These are phyloP conservation scores for Blennius ocellaris DNA, from an alignment of 2,113 vertebrate genomes.

Conservation along the genomic window DNA sequence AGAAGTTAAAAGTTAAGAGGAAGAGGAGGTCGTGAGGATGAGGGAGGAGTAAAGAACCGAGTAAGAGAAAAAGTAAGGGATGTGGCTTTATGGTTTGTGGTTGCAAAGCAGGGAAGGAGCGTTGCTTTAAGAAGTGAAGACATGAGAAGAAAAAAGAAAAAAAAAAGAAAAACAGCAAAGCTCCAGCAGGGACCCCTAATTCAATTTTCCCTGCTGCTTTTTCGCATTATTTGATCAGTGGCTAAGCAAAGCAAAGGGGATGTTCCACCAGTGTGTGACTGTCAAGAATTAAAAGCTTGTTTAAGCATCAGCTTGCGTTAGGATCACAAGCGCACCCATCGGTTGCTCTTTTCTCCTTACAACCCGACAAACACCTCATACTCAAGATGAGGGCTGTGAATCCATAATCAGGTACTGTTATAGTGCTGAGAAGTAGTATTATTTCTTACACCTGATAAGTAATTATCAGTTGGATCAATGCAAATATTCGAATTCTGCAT, in stretches of 20 bases:
- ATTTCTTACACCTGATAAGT: too few relatives aligned
- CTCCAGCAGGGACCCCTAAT: conserved; percentile 61
- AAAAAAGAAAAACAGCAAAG: neutral
- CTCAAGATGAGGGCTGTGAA: neutral
- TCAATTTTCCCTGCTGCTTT: conserved; percentile 70
- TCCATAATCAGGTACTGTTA: too few relatives aligned
- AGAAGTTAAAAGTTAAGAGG: neutral
- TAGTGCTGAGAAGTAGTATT: too few relatives aligned
- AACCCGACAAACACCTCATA: conserved; percentile 30
- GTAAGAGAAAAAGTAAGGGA: conserved; percentile 46
- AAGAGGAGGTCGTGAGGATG: conserved; percentile 25
- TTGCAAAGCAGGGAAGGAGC: conserved; percentile 40
- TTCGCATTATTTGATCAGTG: conserved; percentile 72
- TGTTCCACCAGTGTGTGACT: conserved; percentile 40
- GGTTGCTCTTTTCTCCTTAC: conserved; percentile 8
- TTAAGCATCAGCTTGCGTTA: conserved; percentile 59
- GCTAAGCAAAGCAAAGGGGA: conserved; percentile 49
- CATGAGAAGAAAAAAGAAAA: conserved; percentile 9
- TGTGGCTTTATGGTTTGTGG: conserved; percentile 21
- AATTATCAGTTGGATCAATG: too few relatives aligned
- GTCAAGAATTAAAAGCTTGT: conserved; percentile 69
- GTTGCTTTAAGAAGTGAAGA: conserved; percentile 45
- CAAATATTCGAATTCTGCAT: too few relatives aligned
- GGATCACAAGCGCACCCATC: conserved; percentile 32
- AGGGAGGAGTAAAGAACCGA: conserved; percentile 12